Evolutionary conservation across 2,113 vertebrate genomes (phyloP).

Genomic region (Plestiodon gilberti): DNA sequence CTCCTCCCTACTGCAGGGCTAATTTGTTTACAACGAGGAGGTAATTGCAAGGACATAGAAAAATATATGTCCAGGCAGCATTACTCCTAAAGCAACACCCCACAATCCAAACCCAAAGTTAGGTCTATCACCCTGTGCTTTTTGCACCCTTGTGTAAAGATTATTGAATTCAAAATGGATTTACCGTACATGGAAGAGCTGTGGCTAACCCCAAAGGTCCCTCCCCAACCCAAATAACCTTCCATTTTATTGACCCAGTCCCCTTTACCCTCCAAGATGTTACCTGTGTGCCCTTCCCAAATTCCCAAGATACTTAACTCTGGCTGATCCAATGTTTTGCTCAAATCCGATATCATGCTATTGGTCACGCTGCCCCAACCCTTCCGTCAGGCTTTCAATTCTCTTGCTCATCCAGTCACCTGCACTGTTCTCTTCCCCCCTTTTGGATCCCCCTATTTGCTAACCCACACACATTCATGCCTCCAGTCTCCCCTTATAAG

Average conservation of each 20-base stretch:
- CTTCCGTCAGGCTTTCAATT: background rate
- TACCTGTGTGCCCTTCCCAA: background rate
- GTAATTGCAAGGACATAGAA: too few species aligned
- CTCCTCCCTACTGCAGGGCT: background rate
- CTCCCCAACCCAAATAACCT: background rate
- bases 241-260: background rate
- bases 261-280: background rate
- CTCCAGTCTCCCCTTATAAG: background rate
- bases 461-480: background rate
- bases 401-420: background rate
- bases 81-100: too few species aligned
- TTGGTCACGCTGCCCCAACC: background rate
- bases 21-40: too few species aligned
- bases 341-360: rapidly evolving
- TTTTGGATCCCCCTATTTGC: background rate
- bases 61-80: too few species aligned
- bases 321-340: background rate
- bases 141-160: too few species aligned
- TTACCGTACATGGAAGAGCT: too few species aligned
- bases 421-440: background rate
- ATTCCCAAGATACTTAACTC: background rate
- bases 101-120: too few species aligned
- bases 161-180: too few species aligned
- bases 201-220: background rate
- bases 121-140: too few species aligned